A percentile compares a stretch with the other conserved stretches of the same genome.
Evolutionary conservation across 2,888 invertebrate genomes (phyloP).

Genomic region (Brachylomia viminalis): DNA sequence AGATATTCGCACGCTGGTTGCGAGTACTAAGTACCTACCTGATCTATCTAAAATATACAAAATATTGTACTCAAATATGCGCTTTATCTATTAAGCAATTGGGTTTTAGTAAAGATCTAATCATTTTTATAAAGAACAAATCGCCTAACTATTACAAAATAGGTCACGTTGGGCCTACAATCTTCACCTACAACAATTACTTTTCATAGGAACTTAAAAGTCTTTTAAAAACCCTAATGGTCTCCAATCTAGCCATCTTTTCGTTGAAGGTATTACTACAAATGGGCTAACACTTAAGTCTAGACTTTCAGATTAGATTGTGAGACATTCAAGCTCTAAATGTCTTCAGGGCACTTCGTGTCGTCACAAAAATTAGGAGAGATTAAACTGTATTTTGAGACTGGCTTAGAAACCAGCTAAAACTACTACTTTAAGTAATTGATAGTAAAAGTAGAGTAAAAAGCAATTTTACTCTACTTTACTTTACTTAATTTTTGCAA

Average conservation of each 20-base stretch:
- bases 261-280: slow-evolving; percentile 27
- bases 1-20: no score
- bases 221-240: slow-evolving; percentile 27
- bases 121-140: not conserved
- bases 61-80: no score
- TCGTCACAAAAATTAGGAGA: not conserved
- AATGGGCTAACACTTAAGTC: slow-evolving; percentile 32
- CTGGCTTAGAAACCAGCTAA: not conserved
- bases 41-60: no score
- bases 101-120: not conserved
- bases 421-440: not conserved
- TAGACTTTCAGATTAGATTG: slow-evolving; percentile 36
- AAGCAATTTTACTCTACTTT: no score
- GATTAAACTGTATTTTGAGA: not conserved
- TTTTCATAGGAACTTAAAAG: slow-evolving; percentile 18
- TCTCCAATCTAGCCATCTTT: slow-evolving; percentile 28
- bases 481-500: no score
- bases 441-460: not conserved
- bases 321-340: slow-evolving; percentile 29
- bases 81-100: no score
- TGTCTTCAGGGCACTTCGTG: not conserved
- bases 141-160: not conserved
- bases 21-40: no score
- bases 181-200: slow-evolving; percentile 7
- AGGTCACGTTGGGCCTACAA: not conserved